A percentile compares a stretch with the other conserved stretches of the same genome.
phyloP scores from a whole-genome alignment of 2,888 invertebrate genomes.

The Thera britannica region DNA sequence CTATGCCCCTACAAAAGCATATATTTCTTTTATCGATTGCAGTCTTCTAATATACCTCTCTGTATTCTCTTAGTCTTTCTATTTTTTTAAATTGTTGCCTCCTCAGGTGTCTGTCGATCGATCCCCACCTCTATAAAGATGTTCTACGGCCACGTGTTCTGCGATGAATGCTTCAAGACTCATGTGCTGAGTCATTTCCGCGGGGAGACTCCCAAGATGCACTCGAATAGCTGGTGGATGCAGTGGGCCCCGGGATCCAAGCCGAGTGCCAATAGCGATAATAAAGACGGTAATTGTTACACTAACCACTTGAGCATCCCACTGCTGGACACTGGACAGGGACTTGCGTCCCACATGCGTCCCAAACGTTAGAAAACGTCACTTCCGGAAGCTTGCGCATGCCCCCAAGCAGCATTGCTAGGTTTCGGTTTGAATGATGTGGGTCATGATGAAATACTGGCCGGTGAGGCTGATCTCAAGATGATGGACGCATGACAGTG shows the following conservation, averaged over 20 bases:
- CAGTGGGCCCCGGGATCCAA: constrained; percentile 67
- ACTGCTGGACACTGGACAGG: too few species aligned
- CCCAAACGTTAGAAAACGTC: too few species aligned
- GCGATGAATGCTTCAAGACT: constrained; percentile 72
- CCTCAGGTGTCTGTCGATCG: constrained; percentile 68
- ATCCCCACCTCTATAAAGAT: constrained; percentile 72
- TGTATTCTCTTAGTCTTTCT: background rate
- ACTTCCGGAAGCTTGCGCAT: too few species aligned
- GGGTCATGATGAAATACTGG: too few species aligned
- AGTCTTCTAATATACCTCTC: background rate
- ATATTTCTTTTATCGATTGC: background rate
- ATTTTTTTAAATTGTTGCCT: background rate
- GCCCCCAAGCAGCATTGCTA: too few species aligned
- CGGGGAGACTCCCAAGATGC: constrained; percentile 61
- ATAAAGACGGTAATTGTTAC: constrained; percentile 36
- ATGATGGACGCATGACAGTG: too few species aligned
- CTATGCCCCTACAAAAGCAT: too few species aligned
- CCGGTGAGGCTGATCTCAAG: too few species aligned
- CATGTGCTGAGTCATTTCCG: constrained; percentile 68
- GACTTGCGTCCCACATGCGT: too few species aligned
- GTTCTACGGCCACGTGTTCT: constrained; percentile 80
- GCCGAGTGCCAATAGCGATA: constrained; percentile 44
- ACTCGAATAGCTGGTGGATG: constrained; percentile 75
- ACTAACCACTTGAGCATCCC: background rate
- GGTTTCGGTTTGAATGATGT: too few species aligned